Base-by-base conservation (phyloP, 37 sponge, comb jelly and placozoan species). In the Geodia barretti region DNA sequence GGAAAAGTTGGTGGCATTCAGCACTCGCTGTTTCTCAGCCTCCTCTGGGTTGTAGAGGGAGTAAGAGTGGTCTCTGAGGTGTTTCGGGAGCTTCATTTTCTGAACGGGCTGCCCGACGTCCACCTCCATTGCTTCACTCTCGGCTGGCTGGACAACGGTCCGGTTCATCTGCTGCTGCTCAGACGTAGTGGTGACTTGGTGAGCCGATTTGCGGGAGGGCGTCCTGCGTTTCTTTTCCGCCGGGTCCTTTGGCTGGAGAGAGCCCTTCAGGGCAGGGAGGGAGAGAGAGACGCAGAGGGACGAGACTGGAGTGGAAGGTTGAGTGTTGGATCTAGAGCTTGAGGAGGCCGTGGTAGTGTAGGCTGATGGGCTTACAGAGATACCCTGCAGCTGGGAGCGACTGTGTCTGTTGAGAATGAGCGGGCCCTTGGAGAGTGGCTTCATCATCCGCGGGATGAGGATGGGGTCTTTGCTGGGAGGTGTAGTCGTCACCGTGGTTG, bases 11-110 rank as follows among this genome's bases (percentile, higher is more conserved):
- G 17, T 32, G 1, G 39, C 35, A 37, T 36, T 41, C 1, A 40
- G 11, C 40, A 19, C 41, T 7, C 28, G 14, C 28, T n/a, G 37
- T 63, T 41, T 81, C 59, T 85, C 77, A 5, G 76, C 82, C 60
- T 90, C 83, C 60, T 79, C 87, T 0, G 89, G 93, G 62, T 92
- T 92, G 69, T 92, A 92, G 0, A 80, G 38, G 14, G 69, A 80
- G 74, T 92, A 92, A 33, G 29, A 40, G 68, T 92, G 93, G 23
- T 92, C 93, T 4, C 33, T 40, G 28, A 92, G 74, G 58, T 83
- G 75, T 0, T 64, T 29, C 0, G 93, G 93, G 43, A 88, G 62
- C 32, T 86, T 66, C 5, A 84, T 28, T 1, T 34, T 47, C 39
- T 39, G 61, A 35, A 85, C 14, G 1, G 89, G 85, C 70, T 82